A percentile compares a stretch with the other conserved stretches of the same genome.
phyloP scores from a whole-genome alignment of 2,888 invertebrate species.

The Ceratothoa steindachneri region DNA sequence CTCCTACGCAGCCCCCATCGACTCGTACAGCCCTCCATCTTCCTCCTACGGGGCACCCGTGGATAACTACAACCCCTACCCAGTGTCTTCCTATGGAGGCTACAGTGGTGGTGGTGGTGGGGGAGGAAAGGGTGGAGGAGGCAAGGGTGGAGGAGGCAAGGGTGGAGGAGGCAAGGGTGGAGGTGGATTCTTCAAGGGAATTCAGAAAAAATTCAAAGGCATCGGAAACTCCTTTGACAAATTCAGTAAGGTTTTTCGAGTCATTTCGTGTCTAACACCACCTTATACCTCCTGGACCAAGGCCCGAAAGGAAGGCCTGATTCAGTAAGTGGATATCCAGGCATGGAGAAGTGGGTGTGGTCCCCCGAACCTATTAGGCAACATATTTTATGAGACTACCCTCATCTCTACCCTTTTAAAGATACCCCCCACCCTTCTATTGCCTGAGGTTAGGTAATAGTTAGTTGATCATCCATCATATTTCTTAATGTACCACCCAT shows the following conservation, averaged over 20 bases:
- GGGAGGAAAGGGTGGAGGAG: background rate
- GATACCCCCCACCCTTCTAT: too few relatives aligned
- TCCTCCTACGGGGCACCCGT: constrained; percentile 9
- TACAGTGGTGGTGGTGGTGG: background rate
- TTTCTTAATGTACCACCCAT: too few relatives aligned
- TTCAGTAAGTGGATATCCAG: too few relatives aligned
- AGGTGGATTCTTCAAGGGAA: background rate
- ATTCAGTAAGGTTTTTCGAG: background rate
- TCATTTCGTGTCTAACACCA: too few relatives aligned
- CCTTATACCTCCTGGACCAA: too few relatives aligned
- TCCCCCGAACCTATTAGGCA: too few relatives aligned
- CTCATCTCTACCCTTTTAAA: background rate
- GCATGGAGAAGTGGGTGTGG: too few relatives aligned
- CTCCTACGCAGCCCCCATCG: background rate
- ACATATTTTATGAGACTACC: background rate
- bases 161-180: background rate
- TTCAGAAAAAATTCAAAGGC: background rate
- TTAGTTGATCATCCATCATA: too few relatives aligned
- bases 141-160: background rate
- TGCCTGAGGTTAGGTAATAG: too few relatives aligned
- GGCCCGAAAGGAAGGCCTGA: too few relatives aligned
- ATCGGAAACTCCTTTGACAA: background rate
- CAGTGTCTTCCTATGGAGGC: background rate
- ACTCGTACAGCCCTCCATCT: constrained; percentile 1
- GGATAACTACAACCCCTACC: background rate